Evolutionary conservation across 1,140 invertebrate genomes (phyloP).

Genomic region (Atopsyche davidsoni): DNA sequence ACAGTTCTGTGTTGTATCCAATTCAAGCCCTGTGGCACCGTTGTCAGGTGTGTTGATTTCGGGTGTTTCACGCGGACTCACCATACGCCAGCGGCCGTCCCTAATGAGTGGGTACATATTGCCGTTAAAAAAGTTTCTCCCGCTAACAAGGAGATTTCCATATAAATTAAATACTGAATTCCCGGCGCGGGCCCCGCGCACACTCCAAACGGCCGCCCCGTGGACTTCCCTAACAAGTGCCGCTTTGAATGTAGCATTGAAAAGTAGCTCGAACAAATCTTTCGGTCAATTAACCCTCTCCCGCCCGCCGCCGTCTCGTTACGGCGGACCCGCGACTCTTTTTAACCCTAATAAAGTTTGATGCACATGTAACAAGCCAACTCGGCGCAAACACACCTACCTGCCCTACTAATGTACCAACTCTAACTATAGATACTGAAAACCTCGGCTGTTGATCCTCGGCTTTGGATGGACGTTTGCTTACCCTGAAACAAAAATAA

Average conservation of each 20-base stretch:
- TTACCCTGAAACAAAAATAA: no score
- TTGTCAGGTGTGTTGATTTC: no score
- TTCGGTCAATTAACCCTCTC: conserved; percentile 26
- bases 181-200: no score
- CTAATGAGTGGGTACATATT: conserved; percentile 1
- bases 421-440: no score
- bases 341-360: conserved; percentile 12
- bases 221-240: conserved; percentile 10
- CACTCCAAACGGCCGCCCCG: no score
- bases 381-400: background rate
- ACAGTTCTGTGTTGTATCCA: no score
- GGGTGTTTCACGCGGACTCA: no score
- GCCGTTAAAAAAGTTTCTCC: background rate
- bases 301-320: conserved; percentile 2
- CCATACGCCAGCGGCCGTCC: no score
- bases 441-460: no score
- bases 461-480: no score
- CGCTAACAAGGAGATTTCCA: background rate
- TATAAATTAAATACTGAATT: background rate
- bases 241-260: conserved; percentile 13
- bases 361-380: conserved; percentile 10
- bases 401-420: no score
- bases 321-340: conserved; percentile 1
- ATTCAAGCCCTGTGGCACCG: no score
- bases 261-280: conserved; percentile 22